Conservation (phyloP, 2,797 vertebrate genomes). For the Channa striata region DNA sequence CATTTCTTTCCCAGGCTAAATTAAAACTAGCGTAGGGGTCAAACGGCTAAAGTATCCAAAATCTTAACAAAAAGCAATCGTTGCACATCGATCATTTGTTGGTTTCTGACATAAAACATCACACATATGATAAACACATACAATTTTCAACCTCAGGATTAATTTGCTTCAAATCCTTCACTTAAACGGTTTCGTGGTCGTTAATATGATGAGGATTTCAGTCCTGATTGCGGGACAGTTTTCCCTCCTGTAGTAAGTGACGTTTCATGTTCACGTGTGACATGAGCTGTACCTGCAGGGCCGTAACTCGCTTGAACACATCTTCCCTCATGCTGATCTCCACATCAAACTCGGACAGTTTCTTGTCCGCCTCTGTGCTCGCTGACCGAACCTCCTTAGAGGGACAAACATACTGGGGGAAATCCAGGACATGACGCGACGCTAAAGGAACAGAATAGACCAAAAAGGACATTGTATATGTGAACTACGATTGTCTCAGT, state of each 20-base stretch:
- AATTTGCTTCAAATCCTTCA: constrained; percentile 16
- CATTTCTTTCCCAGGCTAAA: constrained; percentile 45
- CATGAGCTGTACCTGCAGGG: constrained; percentile 87
- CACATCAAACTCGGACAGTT: constrained; percentile 93
- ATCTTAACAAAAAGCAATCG: not conserved
- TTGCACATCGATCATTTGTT: constrained; percentile 8
- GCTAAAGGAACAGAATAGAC: constrained; percentile 75
- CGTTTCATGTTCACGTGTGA: not conserved
- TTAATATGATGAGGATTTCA: too few species aligned
- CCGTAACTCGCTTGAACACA: constrained; percentile 89
- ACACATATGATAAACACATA: constrained; percentile 5
- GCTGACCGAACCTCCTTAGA: constrained; percentile 89
- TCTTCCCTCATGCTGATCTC: constrained; percentile 96
- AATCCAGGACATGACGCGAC: constrained; percentile 91
- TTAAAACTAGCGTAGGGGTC: constrained; percentile 23
- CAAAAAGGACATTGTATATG: not conserved
- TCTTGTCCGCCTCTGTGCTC: constrained; percentile 96
- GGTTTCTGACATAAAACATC: constrained; percentile 20
- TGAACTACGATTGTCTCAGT: not conserved
- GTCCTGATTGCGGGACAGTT: not conserved
- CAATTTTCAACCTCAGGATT: constrained; percentile 14
- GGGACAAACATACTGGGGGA: constrained; percentile 92
- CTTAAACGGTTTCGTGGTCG: not conserved
- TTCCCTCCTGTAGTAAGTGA: not conserved
- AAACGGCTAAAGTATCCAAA: not conserved